Evolutionary conservation across 2,888 invertebrate species (phyloP).

Genomic region (Dasypolia templi): DNA sequence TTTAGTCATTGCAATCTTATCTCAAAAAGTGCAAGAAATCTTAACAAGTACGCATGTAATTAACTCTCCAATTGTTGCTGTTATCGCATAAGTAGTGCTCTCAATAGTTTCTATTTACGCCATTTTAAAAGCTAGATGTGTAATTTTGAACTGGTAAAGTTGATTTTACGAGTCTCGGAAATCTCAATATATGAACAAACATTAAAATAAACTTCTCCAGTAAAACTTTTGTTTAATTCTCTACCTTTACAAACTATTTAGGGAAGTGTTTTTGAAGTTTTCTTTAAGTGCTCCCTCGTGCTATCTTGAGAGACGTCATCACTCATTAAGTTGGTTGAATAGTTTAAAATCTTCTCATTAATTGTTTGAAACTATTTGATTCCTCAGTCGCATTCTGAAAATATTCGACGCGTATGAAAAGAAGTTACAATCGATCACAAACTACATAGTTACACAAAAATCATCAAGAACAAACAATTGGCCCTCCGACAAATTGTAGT

Average conservation of each 20-base stretch:
- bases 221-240: slow-evolving; percentile 57
- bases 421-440: too few species aligned
- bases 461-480: background rate
- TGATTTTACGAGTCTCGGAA: slow-evolving; percentile 46
- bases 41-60: slow-evolving; percentile 61
- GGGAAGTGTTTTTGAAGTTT: slow-evolving; percentile 30
- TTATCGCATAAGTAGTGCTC: slow-evolving; percentile 62
- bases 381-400: background rate
- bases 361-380: background rate
- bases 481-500: background rate
- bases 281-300: slow-evolving; percentile 21
- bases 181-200: slow-evolving; percentile 55
- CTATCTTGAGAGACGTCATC: slow-evolving; percentile 14
- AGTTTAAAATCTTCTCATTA: background rate
- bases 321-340: slow-evolving; percentile 14
- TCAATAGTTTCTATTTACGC: slow-evolving; percentile 62
- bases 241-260: slow-evolving; percentile 26
- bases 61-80: slow-evolving; percentile 57
- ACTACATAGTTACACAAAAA: background rate
- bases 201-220: slow-evolving; percentile 62
- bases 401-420: background rate
- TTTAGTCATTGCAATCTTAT: slow-evolving; percentile 58
- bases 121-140: slow-evolving; percentile 58
- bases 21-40: too few species aligned
- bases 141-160: slow-evolving; percentile 54